phyloP scores from a whole-genome alignment of 2,888 invertebrate species.

The Agriopis leucophaearia region DNA sequence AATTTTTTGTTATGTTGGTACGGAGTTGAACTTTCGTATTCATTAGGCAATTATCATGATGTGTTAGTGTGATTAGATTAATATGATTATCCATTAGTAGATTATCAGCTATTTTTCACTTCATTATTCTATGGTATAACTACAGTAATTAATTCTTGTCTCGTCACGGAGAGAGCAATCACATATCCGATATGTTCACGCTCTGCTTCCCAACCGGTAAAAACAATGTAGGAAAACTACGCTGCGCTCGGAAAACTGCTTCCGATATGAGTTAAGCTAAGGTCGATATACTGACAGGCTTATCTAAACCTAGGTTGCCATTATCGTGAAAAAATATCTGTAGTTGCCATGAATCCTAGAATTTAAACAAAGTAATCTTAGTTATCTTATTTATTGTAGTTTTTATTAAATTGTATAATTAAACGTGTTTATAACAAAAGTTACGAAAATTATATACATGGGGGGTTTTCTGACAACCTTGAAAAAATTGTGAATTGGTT shows the following conservation, averaged over 20 bases:
- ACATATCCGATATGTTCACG: slow-evolving; percentile 28
- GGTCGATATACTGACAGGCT: neutral
- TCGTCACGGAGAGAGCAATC: slow-evolving; percentile 31
- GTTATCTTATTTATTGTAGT: no score
- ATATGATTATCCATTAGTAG: neutral
- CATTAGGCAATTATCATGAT: neutral
- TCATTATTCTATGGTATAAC: slow-evolving; percentile 6
- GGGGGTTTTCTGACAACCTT: no score
- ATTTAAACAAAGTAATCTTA: no score
- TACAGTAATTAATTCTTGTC: slow-evolving; percentile 14
- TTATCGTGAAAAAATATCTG: neutral
- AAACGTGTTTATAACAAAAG: no score
- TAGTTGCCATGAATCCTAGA: no score
- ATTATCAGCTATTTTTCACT: slow-evolving; percentile 3
- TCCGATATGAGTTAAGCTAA: slow-evolving; percentile 1
- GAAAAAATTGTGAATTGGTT: no score
- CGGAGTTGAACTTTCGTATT: no score
- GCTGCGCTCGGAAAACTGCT: slow-evolving; percentile 11
- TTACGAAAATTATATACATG: no score
- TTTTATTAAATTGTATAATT: no score
- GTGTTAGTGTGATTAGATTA: neutral
- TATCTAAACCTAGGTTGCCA: neutral
- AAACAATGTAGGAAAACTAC: slow-evolving; percentile 26
- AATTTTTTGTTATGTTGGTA: no score
- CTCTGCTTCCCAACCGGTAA: slow-evolving; percentile 28